Evolutionary conservation across 2,888 invertebrate species (phyloP).

Genomic region (Orthosia gracilis): DNA sequence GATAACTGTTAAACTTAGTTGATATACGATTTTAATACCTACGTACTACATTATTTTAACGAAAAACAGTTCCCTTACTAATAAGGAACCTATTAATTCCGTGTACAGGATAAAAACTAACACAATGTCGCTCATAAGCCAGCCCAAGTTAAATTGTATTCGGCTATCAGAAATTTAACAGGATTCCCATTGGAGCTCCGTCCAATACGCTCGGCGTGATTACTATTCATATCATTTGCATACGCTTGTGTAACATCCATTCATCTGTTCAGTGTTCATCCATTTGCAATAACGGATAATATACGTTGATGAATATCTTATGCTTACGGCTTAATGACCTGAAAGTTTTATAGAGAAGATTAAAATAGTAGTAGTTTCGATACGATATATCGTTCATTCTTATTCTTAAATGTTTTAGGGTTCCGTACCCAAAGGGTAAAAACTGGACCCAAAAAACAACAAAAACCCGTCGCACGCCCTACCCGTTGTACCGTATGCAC

Average conservation of each 20-base stretch:
- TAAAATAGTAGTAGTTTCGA: too few species aligned
- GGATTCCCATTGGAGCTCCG: slow-evolving; percentile 25
- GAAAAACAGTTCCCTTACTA: background rate
- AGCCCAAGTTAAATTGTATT: slow-evolving; percentile 20
- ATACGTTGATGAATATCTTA: slow-evolving; percentile 7
- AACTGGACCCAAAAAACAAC: too few species aligned
- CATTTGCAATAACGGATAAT: slow-evolving; percentile 9
- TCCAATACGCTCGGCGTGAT: slow-evolving; percentile 19
- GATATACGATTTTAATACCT: too few species aligned
- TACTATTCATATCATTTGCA: slow-evolving; percentile 55
- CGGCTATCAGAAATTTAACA: slow-evolving; percentile 19
- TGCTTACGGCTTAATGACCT: background rate
- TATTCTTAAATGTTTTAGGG: too few species aligned
- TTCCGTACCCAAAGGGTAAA: too few species aligned
- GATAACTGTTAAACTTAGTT: too few species aligned
- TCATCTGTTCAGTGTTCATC: slow-evolving; percentile 22
- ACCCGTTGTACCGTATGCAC: too few species aligned
- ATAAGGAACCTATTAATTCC: background rate
- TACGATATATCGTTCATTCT: too few species aligned
- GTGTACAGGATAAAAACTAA: background rate
- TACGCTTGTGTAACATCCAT: slow-evolving; percentile 28
- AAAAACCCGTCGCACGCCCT: too few species aligned
- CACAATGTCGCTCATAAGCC: background rate
- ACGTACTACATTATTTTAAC: too few species aligned
- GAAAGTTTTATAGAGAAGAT: background rate